These are phyloP conservation scores for Pagrus major DNA, from an alignment of 2,113 vertebrate genomes.

Conservation along the genomic window DNA sequence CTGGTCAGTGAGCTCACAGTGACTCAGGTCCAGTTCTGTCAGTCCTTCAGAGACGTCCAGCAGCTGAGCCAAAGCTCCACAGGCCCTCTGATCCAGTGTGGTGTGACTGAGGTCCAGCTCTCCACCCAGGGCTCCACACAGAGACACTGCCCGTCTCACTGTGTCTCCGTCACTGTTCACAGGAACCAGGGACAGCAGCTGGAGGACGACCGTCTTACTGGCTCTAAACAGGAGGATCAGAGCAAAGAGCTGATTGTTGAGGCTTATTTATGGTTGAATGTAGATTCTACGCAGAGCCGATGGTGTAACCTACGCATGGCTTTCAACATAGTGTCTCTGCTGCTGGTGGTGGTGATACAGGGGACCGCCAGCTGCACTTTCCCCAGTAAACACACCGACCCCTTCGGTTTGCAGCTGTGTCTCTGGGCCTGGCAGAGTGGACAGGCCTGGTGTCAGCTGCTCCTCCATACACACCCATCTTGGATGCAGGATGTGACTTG, in stretches of 20 bases:
- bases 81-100: conserved; percentile 32
- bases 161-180: conserved; percentile 10
- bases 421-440: no score
- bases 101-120: conserved; percentile 57
- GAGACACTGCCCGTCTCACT: conserved; percentile 18
- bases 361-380: no score
- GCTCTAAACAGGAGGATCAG: conserved; percentile 24
- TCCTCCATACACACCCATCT: no score
- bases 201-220: conserved; percentile 46
- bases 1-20: conserved; percentile 54
- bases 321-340: no score
- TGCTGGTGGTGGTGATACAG: no score
- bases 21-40: conserved; percentile 56
- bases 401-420: no score
- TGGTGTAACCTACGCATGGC: no score
- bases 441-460: no score
- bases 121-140: conserved; percentile 37
- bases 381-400: no score
- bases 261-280: no score
- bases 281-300: no score
- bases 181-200: conserved; percentile 45
- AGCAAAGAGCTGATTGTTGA: background rate
- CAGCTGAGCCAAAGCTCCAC: conserved; percentile 34
- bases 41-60: conserved; percentile 43
- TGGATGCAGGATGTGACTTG: no score